Base-by-base conservation (phyloP, 2,888 invertebrate genomes). In the Drosophila prostipennis region DNA sequence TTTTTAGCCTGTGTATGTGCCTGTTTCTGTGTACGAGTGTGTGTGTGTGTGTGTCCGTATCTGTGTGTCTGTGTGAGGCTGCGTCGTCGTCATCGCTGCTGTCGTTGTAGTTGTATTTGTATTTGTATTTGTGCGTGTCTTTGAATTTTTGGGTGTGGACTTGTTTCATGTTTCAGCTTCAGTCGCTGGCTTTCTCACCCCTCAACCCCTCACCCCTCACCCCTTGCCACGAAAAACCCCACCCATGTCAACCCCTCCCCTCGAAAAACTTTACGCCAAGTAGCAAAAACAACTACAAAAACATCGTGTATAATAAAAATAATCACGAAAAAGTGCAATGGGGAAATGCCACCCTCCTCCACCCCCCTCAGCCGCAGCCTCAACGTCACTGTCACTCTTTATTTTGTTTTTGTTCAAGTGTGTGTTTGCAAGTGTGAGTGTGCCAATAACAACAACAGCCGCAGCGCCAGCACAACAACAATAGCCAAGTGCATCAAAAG, bases 101-200 rank as follows among this genome's bases (percentile, higher is more conserved):
- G 57, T 72, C 54, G 58, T 60, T 46, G 59, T 55, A 63, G 74
- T 49, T 56, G 60, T 56, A 54, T 63, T 74, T 64, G 79, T 86
- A 34, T 34, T 34, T 34, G 79, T 86, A 34, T 34, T 34, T 34
- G 42, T 42, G 80, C 89, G 87, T 89, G 82, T 79, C 82, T 84
- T 87, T 79, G 77, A 77, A 82, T 83, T 89, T 89, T 89, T 90
- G 89, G 89, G 89, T 89, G 89, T 89, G 89, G 89, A 89, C 89
- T 85, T 89, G 80, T 75, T 89, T 82, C 78, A 86, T 84, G 77
- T 84, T 88, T 81, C 77, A 84, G 72, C 74, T 73, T 72, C 67
- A 58, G 68, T 64, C 46, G 36, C 64, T 53, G 52, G 43, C 56
- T 39, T 52, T 29, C 16, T 40, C 39, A 7, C 43, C 23, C 26